Conservation (phyloP, 2,888 invertebrate species). For the Sacculina carcini region DNA sequence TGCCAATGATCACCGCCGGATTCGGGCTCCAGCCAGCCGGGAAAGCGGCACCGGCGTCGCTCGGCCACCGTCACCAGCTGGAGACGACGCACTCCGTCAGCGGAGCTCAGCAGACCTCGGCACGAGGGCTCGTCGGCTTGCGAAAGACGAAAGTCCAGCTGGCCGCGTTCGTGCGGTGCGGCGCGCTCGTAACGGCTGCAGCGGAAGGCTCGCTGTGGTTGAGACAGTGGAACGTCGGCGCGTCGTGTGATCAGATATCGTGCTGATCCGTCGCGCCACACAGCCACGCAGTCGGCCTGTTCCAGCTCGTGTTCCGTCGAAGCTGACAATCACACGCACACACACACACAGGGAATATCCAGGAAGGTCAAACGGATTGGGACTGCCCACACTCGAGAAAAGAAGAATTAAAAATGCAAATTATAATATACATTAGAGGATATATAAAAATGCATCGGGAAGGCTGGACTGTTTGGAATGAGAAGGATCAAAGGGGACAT, state of each 20-base stretch:
- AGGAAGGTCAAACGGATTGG: no score
- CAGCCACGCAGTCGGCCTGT: conserved; percentile 65
- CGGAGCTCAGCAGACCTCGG: conserved; percentile 69
- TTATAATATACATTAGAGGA: no score
- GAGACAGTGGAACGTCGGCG: conserved; percentile 18
- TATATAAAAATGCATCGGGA: no score
- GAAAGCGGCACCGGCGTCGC: conserved; percentile 47
- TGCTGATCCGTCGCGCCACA: conserved; percentile 80
- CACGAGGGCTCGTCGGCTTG: conserved; percentile 83
- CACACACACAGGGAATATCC: no score
- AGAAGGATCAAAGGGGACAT: no score
- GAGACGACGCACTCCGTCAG: conserved; percentile 61
- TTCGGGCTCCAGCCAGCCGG: conserved; percentile 48
- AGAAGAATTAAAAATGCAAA: no score
- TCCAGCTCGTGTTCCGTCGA: conserved; percentile 11
- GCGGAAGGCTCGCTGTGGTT: conserved; percentile 72
- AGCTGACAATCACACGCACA: neutral
- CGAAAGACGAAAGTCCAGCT: conserved; percentile 40
- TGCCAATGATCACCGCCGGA: conserved; percentile 54
- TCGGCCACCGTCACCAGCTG: conserved; percentile 46
- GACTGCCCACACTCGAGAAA: no score
- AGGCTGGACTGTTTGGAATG: no score
- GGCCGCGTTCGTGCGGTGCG: conserved; percentile 11
- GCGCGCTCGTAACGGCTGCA: conserved; percentile 71
- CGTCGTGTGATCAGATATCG: conserved; percentile 40